Evolutionary conservation across 2,888 invertebrate species (phyloP), one percentile per base, ranked within the genome.

Genomic region (Catocala nupta): DNA sequence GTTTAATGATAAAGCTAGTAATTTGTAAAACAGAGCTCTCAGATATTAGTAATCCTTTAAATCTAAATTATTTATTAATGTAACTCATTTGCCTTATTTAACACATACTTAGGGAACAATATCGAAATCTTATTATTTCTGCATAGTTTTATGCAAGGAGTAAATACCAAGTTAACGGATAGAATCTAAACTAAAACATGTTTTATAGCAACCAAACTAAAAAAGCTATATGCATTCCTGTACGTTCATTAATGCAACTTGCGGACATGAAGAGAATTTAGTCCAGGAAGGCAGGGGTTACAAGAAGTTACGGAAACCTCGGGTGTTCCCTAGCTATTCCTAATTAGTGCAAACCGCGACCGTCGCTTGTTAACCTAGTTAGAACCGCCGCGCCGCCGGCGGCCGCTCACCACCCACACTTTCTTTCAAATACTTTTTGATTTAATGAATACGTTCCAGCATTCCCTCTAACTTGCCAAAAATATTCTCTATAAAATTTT

Each of bases 301-400:
- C 75, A 75, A 80, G 80, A 80, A 82, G 77, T 75, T 78, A 64
- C 63, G 64, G 70, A 71, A 77, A 76, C 67, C 71, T 68, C 62
- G 69, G 68, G 67, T 66, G 73, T 74, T 78, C 78, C 72, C 63
- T 62, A 68, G 66, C 69, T 68, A 72, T 77, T 80, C 77, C 79
- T 86, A 86, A 87, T 87, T 86, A 85, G 84, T 79, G 81, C 62
- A 74, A 73, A 74, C 78, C 73, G 74, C 73, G 66, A 58, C 71
- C 68, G 61, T 56, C 77, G 82, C 85, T 85, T 86, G 85, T 86
- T 87, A 86, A 85, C 87, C 85, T 77, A 86, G 86, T 87, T 87
- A 83, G 80, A 73, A 79, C 71, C 68, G 77, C 78, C 71, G 72
- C 68, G 77, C 78, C 71, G 72, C 70, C 72, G 63, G 77, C 69